These are phyloP conservation scores for Heloderma charlesbogerti DNA, from an alignment of 2,113 vertebrate genomes.

Conservation along the genomic window DNA sequence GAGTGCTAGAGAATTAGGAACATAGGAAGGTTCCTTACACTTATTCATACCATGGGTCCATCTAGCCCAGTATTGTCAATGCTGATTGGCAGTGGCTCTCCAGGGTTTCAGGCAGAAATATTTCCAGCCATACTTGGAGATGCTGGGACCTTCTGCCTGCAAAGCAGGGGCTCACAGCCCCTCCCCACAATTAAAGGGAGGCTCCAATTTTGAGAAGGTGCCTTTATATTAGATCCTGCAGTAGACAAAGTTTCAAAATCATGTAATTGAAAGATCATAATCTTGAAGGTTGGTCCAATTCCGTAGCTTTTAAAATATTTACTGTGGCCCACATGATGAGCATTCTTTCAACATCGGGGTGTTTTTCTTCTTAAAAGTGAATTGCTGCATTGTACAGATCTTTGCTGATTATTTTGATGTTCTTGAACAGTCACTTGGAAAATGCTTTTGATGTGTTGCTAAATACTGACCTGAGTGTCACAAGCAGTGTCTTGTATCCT, in stretches of 20 bases:
- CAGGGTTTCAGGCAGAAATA: too few species aligned
- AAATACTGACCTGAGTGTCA: neutral
- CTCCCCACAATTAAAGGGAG: neutral
- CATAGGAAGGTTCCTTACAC: too few species aligned
- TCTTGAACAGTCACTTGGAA: neutral
- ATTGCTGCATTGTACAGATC: neutral
- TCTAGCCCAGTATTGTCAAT: too few species aligned
- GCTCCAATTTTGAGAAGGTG: neutral
- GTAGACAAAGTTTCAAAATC: neutral
- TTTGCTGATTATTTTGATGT: neutral
- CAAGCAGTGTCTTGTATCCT: neutral
- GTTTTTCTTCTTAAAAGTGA: neutral
- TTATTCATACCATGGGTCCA: too few species aligned
- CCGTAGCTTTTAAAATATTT: neutral
- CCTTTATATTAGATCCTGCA: neutral
- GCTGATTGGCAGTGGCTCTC: too few species aligned
- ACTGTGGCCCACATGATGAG: neutral
- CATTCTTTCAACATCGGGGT: neutral
- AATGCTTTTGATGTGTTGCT: neutral
- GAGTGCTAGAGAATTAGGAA: neutral
- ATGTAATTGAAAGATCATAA: accelerated
- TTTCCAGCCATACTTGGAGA: too few species aligned
- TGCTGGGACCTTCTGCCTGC: too few species aligned
- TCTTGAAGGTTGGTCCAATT: accelerated
- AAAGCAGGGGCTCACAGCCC: too few species aligned